Conservation (phyloP, 2,113 vertebrate genomes). For the Sus scrofa region DNA sequence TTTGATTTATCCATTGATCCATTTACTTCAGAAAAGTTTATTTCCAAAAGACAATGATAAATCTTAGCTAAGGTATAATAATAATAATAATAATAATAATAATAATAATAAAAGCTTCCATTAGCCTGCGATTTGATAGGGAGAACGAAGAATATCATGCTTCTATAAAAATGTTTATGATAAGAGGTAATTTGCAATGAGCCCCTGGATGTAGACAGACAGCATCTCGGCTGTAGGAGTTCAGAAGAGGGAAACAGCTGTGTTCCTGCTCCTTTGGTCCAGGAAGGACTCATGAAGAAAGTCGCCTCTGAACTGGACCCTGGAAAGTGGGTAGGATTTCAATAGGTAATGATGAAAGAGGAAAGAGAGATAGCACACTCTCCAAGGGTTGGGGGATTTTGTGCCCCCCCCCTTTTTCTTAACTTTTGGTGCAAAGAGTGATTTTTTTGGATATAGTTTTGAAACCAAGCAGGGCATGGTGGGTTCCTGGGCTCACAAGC, state of each 20-base stretch:
- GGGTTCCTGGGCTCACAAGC: too few relatives aligned
- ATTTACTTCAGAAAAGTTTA: not conserved
- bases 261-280: not conserved
- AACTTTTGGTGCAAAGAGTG: not conserved
- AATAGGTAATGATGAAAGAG: not conserved
- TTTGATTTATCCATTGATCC: not conserved
- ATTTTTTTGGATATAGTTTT: not conserved
- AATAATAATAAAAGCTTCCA: not conserved
- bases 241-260: not conserved
- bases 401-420: too few relatives aligned
- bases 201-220: not conserved
- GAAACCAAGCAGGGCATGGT: too few relatives aligned
- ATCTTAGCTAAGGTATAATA: not conserved
- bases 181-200: too few relatives aligned
- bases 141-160: not conserved
- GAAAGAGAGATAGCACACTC: not conserved
- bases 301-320: not conserved
- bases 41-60: not conserved
- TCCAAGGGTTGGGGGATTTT: not conserved
- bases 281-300: not conserved
- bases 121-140: not conserved
- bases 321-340: not conserved
- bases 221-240: not conserved
- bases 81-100: too few relatives aligned
- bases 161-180: not conserved